Evolutionary conservation across 2,888 invertebrate species (phyloP).

Genomic region (Thereva unica): DNA sequence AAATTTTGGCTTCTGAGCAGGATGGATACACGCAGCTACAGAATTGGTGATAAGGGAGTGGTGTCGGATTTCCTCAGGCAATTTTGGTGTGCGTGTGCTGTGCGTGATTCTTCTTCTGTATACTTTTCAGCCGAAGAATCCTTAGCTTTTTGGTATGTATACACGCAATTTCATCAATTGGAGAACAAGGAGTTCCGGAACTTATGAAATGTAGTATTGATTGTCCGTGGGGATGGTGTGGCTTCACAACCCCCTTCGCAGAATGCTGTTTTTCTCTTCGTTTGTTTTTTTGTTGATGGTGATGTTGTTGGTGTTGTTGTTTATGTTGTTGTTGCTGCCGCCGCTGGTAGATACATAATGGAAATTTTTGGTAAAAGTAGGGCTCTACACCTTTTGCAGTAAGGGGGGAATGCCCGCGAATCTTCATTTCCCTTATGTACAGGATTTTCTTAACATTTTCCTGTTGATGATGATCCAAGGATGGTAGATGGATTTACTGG

Average conservation of each 20-base stretch:
- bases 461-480: slow-evolving; percentile 6
- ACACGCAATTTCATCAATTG: too few relatives aligned
- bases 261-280: too few relatives aligned
- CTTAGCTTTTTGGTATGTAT: too few relatives aligned
- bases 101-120: too few relatives aligned
- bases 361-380: background rate
- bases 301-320: too few relatives aligned
- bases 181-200: too few relatives aligned
- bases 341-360: background rate
- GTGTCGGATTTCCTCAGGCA: slow-evolving; percentile 19
- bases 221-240: too few relatives aligned
- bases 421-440: slow-evolving; percentile 6
- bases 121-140: too few relatives aligned
- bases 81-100: background rate
- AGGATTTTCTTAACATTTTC: slow-evolving; percentile 6
- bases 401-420: background rate
- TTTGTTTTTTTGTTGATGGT: too few relatives aligned
- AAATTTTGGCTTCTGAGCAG: too few relatives aligned
- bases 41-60: slow-evolving; percentile 14
- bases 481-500: slow-evolving; percentile 3
- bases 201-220: too few relatives aligned
- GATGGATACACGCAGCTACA: background rate
- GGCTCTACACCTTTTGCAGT: background rate
- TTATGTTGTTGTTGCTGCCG: slow-evolving; percentile 8
- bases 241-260: too few relatives aligned